Base-by-base conservation (phyloP, 1,140 invertebrate genomes). In the Physella acuta region DNA sequence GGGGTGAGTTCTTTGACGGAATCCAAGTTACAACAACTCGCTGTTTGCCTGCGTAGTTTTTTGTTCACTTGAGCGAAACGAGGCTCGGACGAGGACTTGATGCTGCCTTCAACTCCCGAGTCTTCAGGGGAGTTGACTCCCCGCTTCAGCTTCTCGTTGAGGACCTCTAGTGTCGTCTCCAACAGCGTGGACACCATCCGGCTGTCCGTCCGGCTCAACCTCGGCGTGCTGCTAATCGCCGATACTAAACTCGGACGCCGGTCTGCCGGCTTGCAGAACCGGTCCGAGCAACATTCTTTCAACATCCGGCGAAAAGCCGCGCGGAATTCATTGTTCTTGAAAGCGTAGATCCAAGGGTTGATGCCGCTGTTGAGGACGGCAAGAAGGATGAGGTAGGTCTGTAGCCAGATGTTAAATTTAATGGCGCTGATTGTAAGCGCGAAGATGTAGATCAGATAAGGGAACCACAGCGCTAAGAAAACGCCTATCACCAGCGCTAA, bases 291-390 rank as follows among this genome's bases (percentile, higher is more conserved):
- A 26, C 37, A 36, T 53, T 68, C 68, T 36, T 60, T 68, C 34
- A 71, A 71, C 28, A 90, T 87, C 58, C 88, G 85, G 1, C 87
- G 84, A 2, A 89, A 89, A 3, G 89, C 89, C 0, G 86, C 76
- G 26, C 89, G 85, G 76, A 91, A 88, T 74, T 91, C 89, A 0
- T 87, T 86, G 71, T 89, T 90, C 68, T 89, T 87, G 78, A 89
- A 91, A 0, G 89, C 89, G 74, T 91, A 91, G 14, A 91, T 86
- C 89, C 89, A 90, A 0, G 90, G 90, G 75, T 91, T 90, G 20
- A 88, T 80, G 0, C 88, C 87, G 72, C 88, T 89, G 76, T 88
- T 90, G 0, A 88, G 85, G 30, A 90, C 81, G 3, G 89, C 88
- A 0, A 89, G 87, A 11, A 90, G 80, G 1, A 87, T 86, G 5